phyloP scores from a whole-genome alignment of 2,888 invertebrate species.

The Hemithea aestivaria region DNA sequence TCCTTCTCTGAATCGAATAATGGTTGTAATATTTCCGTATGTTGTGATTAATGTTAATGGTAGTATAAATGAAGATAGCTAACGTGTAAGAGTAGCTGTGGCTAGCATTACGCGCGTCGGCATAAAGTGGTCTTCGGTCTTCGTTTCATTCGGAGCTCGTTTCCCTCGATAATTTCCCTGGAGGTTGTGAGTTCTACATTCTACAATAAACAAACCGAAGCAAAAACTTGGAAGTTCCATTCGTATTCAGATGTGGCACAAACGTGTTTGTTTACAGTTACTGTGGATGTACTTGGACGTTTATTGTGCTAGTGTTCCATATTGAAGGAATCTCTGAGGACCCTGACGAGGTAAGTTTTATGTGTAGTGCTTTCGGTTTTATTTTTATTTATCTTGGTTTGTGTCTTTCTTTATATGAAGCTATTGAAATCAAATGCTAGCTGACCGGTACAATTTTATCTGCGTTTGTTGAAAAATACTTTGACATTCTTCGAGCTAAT shows the following conservation, averaged over 20 bases:
- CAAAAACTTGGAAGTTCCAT: slow-evolving; percentile 51
- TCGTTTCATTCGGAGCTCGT: slow-evolving; percentile 45
- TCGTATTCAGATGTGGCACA: slow-evolving; percentile 54
- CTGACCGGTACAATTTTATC: too few species aligned
- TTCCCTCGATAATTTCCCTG: slow-evolving; percentile 59
- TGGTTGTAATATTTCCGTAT: slow-evolving; percentile 65
- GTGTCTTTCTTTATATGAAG: background rate
- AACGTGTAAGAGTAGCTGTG: slow-evolving; percentile 43
- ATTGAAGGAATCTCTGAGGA: slow-evolving; percentile 16
- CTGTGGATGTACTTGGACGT: slow-evolving; percentile 48
- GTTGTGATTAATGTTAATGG: slow-evolving; percentile 65
- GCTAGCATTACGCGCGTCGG: slow-evolving; percentile 45
- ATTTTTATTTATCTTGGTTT: background rate
- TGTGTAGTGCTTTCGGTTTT: slow-evolving; percentile 1
- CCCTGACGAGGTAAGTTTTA: slow-evolving; percentile 32
- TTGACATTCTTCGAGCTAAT: too few species aligned
- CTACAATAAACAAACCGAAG: slow-evolving; percentile 57
- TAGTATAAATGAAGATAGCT: slow-evolving; percentile 44
- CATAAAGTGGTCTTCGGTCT: slow-evolving; percentile 21
- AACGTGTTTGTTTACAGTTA: slow-evolving; percentile 44
- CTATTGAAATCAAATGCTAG: too few species aligned
- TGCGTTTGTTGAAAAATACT: too few species aligned
- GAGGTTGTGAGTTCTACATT: slow-evolving; percentile 71
- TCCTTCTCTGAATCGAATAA: slow-evolving; percentile 44
- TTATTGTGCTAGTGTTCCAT: slow-evolving; percentile 33